Base-by-base conservation (phyloP, 2,888 invertebrate species). In the Morpho achilles region DNA sequence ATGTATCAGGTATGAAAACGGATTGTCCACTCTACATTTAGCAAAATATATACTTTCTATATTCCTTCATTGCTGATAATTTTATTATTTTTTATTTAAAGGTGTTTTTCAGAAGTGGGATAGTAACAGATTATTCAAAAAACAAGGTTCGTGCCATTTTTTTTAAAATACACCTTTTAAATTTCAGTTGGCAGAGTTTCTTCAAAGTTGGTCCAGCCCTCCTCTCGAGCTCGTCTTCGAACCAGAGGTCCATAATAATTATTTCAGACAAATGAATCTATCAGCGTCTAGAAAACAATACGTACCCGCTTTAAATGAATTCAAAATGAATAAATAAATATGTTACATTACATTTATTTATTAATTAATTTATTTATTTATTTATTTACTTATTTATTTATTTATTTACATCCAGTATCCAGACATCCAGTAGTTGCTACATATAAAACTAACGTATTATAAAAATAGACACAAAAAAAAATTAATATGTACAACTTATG, bases 231-330 rank as follows among this genome's bases (percentile, higher is more conserved):
- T 92, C 51, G 74, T 77, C 40, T 74, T 77, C 44, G 69, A 52
- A 45, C 74, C 76, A 52, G 82, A 90, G 44, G 74, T 80, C 43
- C 74, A 87, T 56, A 89, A 92, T 50, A 65, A 73, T 7, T 92
- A 93, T 68, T 93, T 92, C 68, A 80, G 79, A 7, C 94, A 95
- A 67, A 70, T 75, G 0, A 94, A 95, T 70, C 72, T 93, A 0
- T 82, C 88, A 48, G 92, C 92, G 0, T 93, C 94, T 0, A 88
- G 95, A 39, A 95, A 95, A 74, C 94, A 95, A 71, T 92, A 94
- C 63, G 79, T 95, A 58, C 94, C 94, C 0, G 87, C 94, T 23
- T 42, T 95, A 9, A 91, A 89, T 67, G 79, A 83, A n/a, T 89
- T 90, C 56, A 47, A 86, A 58, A 68, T 73, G 49, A 60, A 54